Evolutionary conservation across 2,113 vertebrate species (phyloP), one percentile per base, ranked within the genome.

Genomic region (Rhynchopsitta pachyrhyncha): DNA sequence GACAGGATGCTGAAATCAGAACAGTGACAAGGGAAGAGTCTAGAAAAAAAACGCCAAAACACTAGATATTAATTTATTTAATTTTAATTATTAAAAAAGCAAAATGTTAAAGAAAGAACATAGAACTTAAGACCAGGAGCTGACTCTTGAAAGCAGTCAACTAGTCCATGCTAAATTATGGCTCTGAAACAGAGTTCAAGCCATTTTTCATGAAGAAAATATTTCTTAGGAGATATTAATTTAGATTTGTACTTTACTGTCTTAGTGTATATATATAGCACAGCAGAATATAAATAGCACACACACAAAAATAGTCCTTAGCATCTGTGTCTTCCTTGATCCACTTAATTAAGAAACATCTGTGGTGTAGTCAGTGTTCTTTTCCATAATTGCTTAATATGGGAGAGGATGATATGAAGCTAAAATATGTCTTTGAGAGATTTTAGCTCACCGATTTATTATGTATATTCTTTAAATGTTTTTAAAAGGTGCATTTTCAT

Each of bases 341-440:
- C 62, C 33, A 41, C 41, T 87, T 89, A 87, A 84, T 94, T 89
- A 91, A 59, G 67, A 89, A 96, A 84, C 66, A 92, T 91, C 87
- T 91, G 91, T 85, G 82, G 31, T 76, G 41, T 89, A 82, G 78
- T 75, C 91, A 92, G 77, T n/a, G 46, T 87, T 94, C 84, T 94
- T 71, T 68, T 69, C 25, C 44, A 76, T 73, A 75, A 82, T 50
- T 89, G 52, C 17, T 92, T 91, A 78, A 83, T 95, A 69, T 37
- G 24, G 24, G 28, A 77, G 52, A 77, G 44, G 57, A 73, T 71
- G 20, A 91, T 75, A 71, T 35, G 44, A 85, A 92, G 67, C 19
- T 49, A 90, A 87, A 94, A 66, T 76, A 69, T 9, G 24, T 82
- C 62, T 95, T 44, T 73, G 69, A 76, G 77, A 81, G 27, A 66